Percentiles rank a stretch among this genome's conserved stretches.
Conservation (phyloP, 2,113 vertebrate species). For the Symphodus melops region DNA sequence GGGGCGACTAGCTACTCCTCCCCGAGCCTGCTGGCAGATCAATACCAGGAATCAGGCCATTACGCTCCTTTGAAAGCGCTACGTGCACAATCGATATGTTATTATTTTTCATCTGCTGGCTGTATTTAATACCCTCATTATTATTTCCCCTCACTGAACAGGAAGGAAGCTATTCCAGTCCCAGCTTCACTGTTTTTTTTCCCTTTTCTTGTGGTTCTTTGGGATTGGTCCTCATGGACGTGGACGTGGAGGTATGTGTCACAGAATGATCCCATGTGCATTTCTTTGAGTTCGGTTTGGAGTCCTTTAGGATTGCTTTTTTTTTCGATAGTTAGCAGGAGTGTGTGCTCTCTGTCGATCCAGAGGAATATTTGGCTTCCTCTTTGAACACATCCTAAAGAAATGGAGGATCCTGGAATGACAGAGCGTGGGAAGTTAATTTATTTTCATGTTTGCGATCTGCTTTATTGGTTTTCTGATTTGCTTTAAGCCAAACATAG, state of each 20-base stretch:
- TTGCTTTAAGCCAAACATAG: conserved; percentile 23
- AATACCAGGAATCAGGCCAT: conserved; percentile 85
- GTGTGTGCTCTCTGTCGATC: conserved; percentile 17
- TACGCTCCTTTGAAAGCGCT: conserved; percentile 82
- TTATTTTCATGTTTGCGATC: conserved; percentile 20
- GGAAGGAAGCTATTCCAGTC: conserved; percentile 72
- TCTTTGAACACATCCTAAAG: conserved; percentile 13
- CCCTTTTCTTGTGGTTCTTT: conserved; percentile 37
- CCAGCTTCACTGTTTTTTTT: conserved; percentile 37
- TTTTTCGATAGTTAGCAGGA: conserved; percentile 22
- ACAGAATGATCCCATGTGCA: neutral
- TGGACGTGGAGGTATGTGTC: conserved; percentile 28
- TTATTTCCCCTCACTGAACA: conserved; percentile 80
- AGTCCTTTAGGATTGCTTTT: conserved; percentile 49
- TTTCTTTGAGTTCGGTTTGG: conserved; percentile 7
- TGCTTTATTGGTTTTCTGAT: conserved; percentile 37
- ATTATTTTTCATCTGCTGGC: conserved; percentile 87
- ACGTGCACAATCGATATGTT: conserved; percentile 84
- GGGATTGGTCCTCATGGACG: conserved; percentile 53
- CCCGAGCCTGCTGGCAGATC: conserved; percentile 71
- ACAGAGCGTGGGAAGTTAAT: neutral
- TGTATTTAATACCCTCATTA: conserved; percentile 87
- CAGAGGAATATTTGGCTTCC: conserved; percentile 17
- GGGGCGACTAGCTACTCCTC: conserved; percentile 65
- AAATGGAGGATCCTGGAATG: conserved; percentile 3